Percentiles rank a stretch among this genome's conserved stretches.
Evolutionary conservation across 2,797 vertebrate species (phyloP).

Genomic region (Limosa lapponica): DNA sequence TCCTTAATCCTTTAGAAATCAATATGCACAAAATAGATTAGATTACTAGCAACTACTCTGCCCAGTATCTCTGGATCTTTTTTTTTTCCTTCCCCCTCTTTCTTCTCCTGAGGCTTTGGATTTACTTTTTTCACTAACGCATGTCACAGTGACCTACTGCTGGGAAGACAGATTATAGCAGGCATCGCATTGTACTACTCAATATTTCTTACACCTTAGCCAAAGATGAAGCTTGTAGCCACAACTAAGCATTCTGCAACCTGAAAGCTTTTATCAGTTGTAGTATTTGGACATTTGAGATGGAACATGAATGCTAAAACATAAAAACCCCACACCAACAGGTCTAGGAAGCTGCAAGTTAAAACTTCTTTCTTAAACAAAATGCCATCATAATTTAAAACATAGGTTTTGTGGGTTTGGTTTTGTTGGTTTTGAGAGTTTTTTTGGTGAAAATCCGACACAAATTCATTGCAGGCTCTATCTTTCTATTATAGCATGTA

Average conservation of each 20-base stretch:
- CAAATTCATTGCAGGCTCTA: not conserved
- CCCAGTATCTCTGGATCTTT: rapidly evolving
- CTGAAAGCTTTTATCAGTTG: not conserved
- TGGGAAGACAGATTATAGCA: not conserved
- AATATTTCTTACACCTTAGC: not conserved
- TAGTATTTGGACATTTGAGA: not conserved
- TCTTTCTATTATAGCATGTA: not conserved
- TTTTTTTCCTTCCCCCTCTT: rapidly evolving
- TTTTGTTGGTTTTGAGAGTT: not conserved
- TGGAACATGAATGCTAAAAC: not conserved
- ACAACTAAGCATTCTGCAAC: not conserved
- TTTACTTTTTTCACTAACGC: not conserved
- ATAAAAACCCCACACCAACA: not conserved
- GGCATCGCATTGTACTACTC: not conserved
- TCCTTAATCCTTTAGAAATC: not conserved
- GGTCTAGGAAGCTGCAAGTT: not conserved
- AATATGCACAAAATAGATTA: not conserved
- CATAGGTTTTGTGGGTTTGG: not conserved
- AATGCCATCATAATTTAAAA: not conserved
- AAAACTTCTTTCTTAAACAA: not conserved
- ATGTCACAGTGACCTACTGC: not conserved
- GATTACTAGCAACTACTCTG: not conserved
- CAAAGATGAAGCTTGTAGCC: not conserved
- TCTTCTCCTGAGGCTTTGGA: not conserved
- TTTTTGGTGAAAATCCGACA: not conserved